Evolutionary conservation across 2,888 invertebrate species (phyloP).

Genomic region (Strigamia transsilvanica): DNA sequence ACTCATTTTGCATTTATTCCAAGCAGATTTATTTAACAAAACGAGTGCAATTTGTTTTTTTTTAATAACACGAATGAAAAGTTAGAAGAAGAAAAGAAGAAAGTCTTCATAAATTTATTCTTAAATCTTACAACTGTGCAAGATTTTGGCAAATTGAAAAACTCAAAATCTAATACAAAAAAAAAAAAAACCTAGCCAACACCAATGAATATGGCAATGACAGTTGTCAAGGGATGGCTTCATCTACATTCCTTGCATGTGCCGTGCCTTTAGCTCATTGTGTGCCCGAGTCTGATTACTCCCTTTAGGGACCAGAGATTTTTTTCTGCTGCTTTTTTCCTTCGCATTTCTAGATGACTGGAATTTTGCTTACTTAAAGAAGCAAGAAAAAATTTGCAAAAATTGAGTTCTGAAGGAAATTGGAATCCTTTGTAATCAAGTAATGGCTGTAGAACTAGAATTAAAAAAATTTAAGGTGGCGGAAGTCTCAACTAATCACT

Average conservation of each 20-base stretch:
- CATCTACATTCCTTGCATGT: conserved; percentile 49
- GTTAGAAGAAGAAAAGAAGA: neutral
- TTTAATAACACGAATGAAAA: neutral
- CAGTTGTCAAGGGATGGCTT: conserved; percentile 38
- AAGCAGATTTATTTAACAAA: neutral
- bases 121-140: conserved; percentile 9
- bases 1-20: conserved; percentile 7
- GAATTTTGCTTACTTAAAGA: conserved; percentile 46
- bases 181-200: neutral
- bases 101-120: neutral
- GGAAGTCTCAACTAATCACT: neutral
- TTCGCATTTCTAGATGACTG: conserved; percentile 44
- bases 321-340: neutral
- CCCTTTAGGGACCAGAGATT: conserved; percentile 28
- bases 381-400: neutral
- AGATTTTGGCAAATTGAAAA: conserved; percentile 31
- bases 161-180: neutral
- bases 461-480: neutral
- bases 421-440: conserved; percentile 43
- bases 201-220: conserved; percentile 45
- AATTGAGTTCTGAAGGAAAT: conserved; percentile 29
- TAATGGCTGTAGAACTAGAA: neutral
- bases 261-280: conserved; percentile 43
- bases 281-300: conserved; percentile 48
- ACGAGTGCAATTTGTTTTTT: neutral